These are phyloP conservation scores for Chaetogeoica ovagalla DNA, from an alignment of 2,888 invertebrate species.

Conservation along the genomic window DNA sequence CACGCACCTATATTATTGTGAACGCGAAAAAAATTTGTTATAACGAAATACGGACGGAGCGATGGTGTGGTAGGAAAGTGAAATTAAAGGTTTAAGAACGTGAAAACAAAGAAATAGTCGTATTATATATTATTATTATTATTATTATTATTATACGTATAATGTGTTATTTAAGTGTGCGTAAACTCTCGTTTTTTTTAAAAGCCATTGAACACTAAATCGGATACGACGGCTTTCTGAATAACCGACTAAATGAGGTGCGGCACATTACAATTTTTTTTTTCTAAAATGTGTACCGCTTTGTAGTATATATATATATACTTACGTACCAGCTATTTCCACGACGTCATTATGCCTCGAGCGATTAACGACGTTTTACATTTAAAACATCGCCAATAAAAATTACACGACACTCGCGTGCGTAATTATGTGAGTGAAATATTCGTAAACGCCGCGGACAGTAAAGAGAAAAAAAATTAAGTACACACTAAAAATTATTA, in stretches of 20 bases:
- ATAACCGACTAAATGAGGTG: slow-evolving; percentile 30
- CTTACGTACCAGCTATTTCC: background rate
- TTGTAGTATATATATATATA: background rate
- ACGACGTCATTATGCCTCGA: background rate
- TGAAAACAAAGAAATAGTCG: background rate
- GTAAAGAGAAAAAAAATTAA: no score
- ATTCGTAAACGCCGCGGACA: no score
- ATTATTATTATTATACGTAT: background rate
- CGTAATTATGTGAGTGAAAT: no score
- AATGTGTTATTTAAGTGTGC: background rate
- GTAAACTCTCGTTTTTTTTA: slow-evolving; percentile 15
- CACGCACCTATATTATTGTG: no score
- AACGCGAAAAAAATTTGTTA: no score
- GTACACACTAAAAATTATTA: no score
- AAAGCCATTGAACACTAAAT: slow-evolving; percentile 37
- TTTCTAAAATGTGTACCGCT: no score
- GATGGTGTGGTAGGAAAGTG: no score
- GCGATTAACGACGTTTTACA: background rate
- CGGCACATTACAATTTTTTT: background rate
- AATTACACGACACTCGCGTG: no score
- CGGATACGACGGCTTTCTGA: slow-evolving; percentile 27
- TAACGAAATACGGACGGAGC: no score
- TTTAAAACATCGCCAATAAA: background rate
- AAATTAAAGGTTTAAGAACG: background rate
- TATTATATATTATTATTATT: no score